Evolutionary conservation across 2,797 vertebrate genomes (phyloP).

Genomic region (Anguilla obscura): DNA sequence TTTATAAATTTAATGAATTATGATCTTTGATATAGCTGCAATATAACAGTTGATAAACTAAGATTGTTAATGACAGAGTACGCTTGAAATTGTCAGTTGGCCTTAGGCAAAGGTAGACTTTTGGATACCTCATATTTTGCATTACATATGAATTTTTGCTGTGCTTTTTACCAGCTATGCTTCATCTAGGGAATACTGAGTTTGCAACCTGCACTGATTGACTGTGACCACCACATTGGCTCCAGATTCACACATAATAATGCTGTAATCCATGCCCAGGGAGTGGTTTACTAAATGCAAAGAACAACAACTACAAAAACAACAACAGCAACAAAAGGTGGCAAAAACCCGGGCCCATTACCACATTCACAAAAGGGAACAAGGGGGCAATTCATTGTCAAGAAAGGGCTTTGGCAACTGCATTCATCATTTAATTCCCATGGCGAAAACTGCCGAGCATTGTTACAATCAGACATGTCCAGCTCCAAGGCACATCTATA

Average conservation of each 20-base stretch:
- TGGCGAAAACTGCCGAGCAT: slow-evolving; percentile 46
- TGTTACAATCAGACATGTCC: slow-evolving; percentile 39
- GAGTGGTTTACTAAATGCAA: slow-evolving; percentile 23
- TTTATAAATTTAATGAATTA: background rate
- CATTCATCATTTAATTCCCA: slow-evolving; percentile 50
- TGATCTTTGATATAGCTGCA: background rate
- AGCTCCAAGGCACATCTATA: slow-evolving; percentile 30
- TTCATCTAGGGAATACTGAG: background rate
- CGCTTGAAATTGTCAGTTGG: background rate
- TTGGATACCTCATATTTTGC: background rate
- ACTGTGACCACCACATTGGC: slow-evolving; percentile 19
- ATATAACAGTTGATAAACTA: background rate
- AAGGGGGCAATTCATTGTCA: slow-evolving; percentile 49
- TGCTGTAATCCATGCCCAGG: slow-evolving; percentile 33
- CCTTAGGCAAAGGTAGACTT: background rate
- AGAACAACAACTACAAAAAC: slow-evolving; percentile 29
- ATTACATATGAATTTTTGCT: background rate
- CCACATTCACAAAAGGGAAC: slow-evolving; percentile 46
- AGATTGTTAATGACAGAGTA: background rate
- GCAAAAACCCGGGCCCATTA: slow-evolving; percentile 38
- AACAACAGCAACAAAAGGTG: background rate
- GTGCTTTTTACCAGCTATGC: background rate
- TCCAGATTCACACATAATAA: slow-evolving; percentile 28
- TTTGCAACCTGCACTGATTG: slow-evolving; percentile 6
- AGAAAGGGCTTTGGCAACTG: slow-evolving; percentile 36